Percentiles rank a stretch among this genome's conserved stretches.
Conservation (phyloP, 2,888 invertebrate species). For the Macroteleia sp. region DNA sequence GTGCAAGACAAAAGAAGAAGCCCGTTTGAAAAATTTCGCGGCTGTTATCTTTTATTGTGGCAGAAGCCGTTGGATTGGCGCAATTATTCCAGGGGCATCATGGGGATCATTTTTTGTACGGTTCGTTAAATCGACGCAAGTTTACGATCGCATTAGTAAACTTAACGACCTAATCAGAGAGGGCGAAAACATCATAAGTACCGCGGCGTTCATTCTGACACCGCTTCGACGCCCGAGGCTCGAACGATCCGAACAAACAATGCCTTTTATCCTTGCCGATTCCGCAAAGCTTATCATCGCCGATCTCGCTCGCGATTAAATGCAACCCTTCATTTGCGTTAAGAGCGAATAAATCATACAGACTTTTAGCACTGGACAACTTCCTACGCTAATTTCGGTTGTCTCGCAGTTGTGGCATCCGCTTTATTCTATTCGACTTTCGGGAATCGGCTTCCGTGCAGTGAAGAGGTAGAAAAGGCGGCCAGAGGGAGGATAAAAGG, state of each 20-base stretch:
- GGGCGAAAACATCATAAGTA: constrained; percentile 69
- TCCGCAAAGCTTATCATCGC: constrained; percentile 35
- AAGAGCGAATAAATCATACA: constrained; percentile 39
- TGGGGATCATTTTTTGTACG: constrained; percentile 47
- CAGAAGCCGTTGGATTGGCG: not conserved
- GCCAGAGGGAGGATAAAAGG: constrained; percentile 63
- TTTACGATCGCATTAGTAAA: constrained; percentile 77
- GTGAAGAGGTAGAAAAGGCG: constrained; percentile 23
- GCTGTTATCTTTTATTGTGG: constrained; percentile 1
- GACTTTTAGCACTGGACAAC: constrained; percentile 12
- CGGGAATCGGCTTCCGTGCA: constrained; percentile 21
- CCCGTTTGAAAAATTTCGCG: not conserved
- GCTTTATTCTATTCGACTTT: constrained; percentile 8
- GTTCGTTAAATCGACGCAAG: constrained; percentile 75
- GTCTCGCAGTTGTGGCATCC: not conserved
- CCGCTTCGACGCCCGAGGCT: constrained; percentile 74
- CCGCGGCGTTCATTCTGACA: constrained; percentile 72
- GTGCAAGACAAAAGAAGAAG: not conserved
- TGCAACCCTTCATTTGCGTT: constrained; percentile 38
- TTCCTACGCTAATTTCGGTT: not conserved
- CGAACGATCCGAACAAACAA: constrained; percentile 62
- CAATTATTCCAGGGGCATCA: not conserved
- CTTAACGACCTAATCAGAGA: constrained; percentile 82
- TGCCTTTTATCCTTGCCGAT: constrained; percentile 73
- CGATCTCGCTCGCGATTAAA: constrained; percentile 11